Conservation (phyloP, 2,113 vertebrate species). For the Saguinus midas region DNA sequence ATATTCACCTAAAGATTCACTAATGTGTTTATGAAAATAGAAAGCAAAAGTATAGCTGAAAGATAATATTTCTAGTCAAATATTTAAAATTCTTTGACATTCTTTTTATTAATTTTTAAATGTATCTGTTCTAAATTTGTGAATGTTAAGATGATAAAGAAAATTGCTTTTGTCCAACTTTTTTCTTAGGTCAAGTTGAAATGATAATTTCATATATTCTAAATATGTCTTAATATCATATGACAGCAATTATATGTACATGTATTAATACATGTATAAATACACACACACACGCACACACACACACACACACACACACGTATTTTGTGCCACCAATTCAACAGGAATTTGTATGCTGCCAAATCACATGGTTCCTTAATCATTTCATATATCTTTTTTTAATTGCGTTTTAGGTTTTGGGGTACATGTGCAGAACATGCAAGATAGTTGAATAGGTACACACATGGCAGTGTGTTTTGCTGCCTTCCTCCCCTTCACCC, state of each 20-base stretch:
- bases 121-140: neutral
- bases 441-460: no score
- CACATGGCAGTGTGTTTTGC: no score
- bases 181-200: neutral
- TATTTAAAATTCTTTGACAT: neutral
- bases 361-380: neutral
- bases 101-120: neutral
- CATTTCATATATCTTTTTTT: neutral
- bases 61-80: neutral
- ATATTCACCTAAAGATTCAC: neutral
- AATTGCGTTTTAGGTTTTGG: neutral
- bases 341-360: neutral
- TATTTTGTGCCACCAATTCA: neutral
- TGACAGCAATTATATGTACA: neutral
- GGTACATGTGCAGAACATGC: no score
- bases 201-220: neutral
- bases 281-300: no score
- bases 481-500: no score
- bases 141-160: neutral
- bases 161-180: rapidly evolving
- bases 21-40: neutral
- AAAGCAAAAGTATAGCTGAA: neutral
- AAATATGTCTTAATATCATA: neutral
- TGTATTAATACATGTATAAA: neutral
- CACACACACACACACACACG: neutral